Evolutionary conservation across 2,113 vertebrate species (phyloP).

Genomic region (Grantiella picta): DNA sequence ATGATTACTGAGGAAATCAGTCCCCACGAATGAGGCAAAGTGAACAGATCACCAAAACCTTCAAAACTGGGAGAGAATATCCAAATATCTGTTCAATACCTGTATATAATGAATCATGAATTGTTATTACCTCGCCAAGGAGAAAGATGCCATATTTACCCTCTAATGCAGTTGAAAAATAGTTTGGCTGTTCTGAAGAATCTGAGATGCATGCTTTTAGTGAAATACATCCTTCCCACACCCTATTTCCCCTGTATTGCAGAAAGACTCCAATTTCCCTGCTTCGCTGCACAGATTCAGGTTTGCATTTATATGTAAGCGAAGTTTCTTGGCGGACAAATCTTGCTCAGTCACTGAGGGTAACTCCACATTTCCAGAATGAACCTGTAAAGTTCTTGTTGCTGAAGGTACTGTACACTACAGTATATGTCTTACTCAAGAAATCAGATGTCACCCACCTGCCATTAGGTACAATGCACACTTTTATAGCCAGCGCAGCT

Average conservation of each 20-base stretch:
- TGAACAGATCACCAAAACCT: background rate
- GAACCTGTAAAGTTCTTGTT: background rate
- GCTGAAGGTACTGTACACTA: background rate
- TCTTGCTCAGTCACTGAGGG: background rate
- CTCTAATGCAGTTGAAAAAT: background rate
- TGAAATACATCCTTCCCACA: background rate
- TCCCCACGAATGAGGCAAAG: background rate
- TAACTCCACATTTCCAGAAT: background rate
- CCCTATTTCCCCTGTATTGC: background rate
- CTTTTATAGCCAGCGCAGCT: background rate
- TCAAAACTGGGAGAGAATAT: rapidly evolving
- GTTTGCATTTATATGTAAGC: background rate
- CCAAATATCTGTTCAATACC: background rate
- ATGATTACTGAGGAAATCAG: background rate
- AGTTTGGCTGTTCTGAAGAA: background rate
- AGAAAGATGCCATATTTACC: background rate
- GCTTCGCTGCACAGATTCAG: background rate
- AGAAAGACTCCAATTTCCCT: background rate
- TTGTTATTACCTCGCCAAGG: background rate
- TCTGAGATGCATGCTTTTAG: background rate
- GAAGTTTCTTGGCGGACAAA: background rate
- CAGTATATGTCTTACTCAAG: background rate
- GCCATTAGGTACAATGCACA: background rate
- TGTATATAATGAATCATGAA: background rate
- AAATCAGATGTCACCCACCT: background rate